Evolutionary conservation across 2,888 invertebrate genomes (phyloP).

Genomic region (Peribatodes rhomboidaria): DNA sequence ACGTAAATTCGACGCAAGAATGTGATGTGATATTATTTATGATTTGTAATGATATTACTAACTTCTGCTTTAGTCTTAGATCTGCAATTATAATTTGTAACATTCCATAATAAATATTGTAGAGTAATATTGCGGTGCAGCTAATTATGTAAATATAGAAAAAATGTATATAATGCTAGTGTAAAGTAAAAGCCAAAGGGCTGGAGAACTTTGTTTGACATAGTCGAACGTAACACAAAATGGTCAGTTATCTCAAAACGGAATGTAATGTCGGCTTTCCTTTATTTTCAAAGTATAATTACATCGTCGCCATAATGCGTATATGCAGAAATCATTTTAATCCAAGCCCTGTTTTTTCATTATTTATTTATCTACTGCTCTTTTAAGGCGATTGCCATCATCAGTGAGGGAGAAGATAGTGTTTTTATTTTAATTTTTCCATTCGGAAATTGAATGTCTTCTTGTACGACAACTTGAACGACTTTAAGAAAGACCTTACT

Average conservation of each 20-base stretch:
- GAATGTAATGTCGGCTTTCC: slow-evolving; percentile 36
- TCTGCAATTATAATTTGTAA: slow-evolving; percentile 66
- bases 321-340: background rate
- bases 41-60: slow-evolving; percentile 12
- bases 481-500: background rate
- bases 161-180: slow-evolving; percentile 77
- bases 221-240: slow-evolving; percentile 52
- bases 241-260: slow-evolving; percentile 44
- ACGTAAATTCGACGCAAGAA: slow-evolving; percentile 6
- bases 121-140: slow-evolving; percentile 68
- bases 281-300: background rate
- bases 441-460: too few species aligned
- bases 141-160: slow-evolving; percentile 77
- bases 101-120: slow-evolving; percentile 77
- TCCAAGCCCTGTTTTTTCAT: too few species aligned
- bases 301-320: background rate
- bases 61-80: slow-evolving; percentile 66
- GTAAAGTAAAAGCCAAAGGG: slow-evolving; percentile 51
- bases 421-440: too few species aligned
- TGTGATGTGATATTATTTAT: slow-evolving; percentile 32
- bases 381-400: too few species aligned
- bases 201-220: slow-evolving; percentile 57
- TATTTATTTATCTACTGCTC: too few species aligned
- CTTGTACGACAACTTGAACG: background rate
- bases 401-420: too few species aligned